Base-by-base conservation (phyloP, 2,113 vertebrate genomes). In the Anolis sagrei region DNA sequence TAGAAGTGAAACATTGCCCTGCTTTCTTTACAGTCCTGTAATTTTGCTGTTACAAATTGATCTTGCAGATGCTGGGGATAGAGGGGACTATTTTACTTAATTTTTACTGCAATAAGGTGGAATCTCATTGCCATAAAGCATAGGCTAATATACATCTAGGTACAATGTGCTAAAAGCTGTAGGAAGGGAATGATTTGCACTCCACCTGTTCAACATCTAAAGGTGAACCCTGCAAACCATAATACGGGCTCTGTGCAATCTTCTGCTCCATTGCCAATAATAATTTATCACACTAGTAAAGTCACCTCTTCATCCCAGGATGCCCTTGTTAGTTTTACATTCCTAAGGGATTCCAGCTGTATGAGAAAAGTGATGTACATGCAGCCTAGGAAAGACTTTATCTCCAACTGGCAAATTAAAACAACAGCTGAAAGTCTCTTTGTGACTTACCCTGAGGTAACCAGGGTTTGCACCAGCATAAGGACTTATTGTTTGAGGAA, bases 151-250 rank as follows among this genome's bases (percentile, higher is more conserved):
- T 87, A 90, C 11, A 23, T 81, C 76, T 68, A 29, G 6, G 77
- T 72, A 85, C 90, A 89, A 62, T 70, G 76, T 51, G 87, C 88
- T 90, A 90, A 89, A 48, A 80, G 78, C 83, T 81, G 86, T 80
- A 36, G 66, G 73, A 87, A 82, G 19, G 79, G 90, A 88, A 94
- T 87, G 66, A 90, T 83, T 89, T 90, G 90, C 89, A 68, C 86
- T 87, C 68, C n/a, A 58, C 91, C 51, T 58, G 86, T 85, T 91
- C 76, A 54, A 82, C 86, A 84, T 92, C 84, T 48, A 86, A 85
- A 86, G 91, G 61, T 77, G 90, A 92, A 89, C 85, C 79, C 90
- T 85, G 13, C 81, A 90, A 81, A 78, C 81, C 88, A 92, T n/a
- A 73, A 90, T 93, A 93, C 88, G 87, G 85, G 44, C 82, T 83